Base-by-base conservation (phyloP, 2,797 vertebrate genomes). In the Acropternis orthonyx region DNA sequence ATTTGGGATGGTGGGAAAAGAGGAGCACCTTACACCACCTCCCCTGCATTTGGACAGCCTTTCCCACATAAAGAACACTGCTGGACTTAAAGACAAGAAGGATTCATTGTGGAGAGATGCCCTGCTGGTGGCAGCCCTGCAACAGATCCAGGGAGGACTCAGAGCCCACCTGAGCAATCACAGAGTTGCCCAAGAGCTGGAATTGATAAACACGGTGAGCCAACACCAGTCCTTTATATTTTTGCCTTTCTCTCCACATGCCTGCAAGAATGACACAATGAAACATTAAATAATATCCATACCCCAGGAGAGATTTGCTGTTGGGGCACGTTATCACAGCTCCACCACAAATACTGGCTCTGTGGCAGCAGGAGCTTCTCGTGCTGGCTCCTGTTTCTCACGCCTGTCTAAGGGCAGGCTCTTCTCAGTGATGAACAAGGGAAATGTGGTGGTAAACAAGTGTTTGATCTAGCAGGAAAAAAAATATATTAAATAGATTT, bases 401-500 rank as follows among this genome's bases (percentile, higher is more conserved):
- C 1, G 8, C 46, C 54, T 36, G 16, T 80, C 84, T 73, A 49
- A 73, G 44, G 91, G 39, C 48, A 46, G 75, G n/a, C 75, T 91
- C 66, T 56, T 86, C 95, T 63, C 89, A 68, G 78, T 89, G 92
- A 91, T 43, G 63, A 76, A 92, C 3, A 16, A 89, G 61, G 91
- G 87, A 94, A 81, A 55, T 24, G 72, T 62, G 91, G 61, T 61
- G 54, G 81, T 88, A 97, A 95, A 96, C 89, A 94, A 92, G 78
- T 15, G 92, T 92, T 91, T 89, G 91, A 93, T 82, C 30, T 46
- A 90, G 56, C 65, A 91, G 67, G 14, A 69, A 81, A 75, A 71
- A 48, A 81, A 69, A 78, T 21, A 74, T 92, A 93, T 85, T 91
- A 77, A 85, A 89, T 92, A 91, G 71, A 89, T 79, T 85, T 93